Conservation (phyloP, 2,888 invertebrate species). For the Xestoiulus laeticollis region DNA sequence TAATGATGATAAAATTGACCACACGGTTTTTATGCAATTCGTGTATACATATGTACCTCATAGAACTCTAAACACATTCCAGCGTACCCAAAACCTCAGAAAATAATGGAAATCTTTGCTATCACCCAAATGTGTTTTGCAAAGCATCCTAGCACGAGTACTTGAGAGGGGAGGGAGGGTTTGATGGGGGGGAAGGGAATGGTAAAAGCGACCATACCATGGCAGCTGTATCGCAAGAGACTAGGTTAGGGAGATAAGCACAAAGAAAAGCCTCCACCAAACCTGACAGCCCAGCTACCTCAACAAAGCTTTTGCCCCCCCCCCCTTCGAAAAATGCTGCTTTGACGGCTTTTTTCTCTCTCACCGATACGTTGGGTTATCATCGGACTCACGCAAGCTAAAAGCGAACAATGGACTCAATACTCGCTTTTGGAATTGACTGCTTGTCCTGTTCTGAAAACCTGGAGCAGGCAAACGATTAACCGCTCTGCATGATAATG, state of each 20-base stretch:
- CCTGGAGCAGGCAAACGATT: conserved; percentile 19
- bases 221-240: conserved; percentile 12
- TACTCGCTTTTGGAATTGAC: conserved; percentile 11
- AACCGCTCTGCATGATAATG: conserved; percentile 16
- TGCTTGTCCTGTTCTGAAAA: background rate
- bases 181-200: background rate
- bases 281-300: conserved; percentile 11
- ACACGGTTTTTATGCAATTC: too few relatives aligned
- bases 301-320: conserved; percentile 15
- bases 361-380: conserved; percentile 6
- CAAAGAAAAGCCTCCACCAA: background rate
- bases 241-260: background rate
- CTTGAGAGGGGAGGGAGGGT: background rate
- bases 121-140: background rate
- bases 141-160: background rate
- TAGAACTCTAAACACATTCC: background rate
- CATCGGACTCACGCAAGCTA: conserved; percentile 35
- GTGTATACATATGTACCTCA: too few relatives aligned
- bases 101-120: background rate
- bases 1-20: too few relatives aligned
- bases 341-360: conserved; percentile 25
- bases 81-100: background rate
- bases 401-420: conserved; percentile 1
- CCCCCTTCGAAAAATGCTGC: conserved; percentile 30
- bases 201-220: conserved; percentile 21